Base-by-base conservation (phyloP, 1,140 invertebrate genomes). In the Zaprionus davidi region DNA sequence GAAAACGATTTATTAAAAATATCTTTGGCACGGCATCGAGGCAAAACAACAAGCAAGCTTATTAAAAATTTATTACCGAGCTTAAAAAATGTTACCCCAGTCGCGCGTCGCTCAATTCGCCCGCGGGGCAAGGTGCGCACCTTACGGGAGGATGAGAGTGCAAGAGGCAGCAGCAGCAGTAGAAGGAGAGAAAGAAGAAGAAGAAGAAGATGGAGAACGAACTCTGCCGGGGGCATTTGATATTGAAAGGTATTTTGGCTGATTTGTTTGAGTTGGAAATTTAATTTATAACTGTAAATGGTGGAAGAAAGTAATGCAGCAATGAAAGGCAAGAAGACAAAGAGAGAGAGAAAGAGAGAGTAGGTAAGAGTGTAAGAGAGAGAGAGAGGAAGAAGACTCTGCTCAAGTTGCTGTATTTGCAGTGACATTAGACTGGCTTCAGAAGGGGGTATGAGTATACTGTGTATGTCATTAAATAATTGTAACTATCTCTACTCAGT, bases 41-140 rank as follows among this genome's bases (percentile, higher is more conserved):
- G 65, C 78, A 85, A 88, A 88, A 90, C 85, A 88, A 88, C 85
- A 88, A 88, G 85, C 81, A 84, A 88, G 85, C 85, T 88, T 88
- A 88, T 88, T 88, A 88, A 88, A 88, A 88, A 88, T 88, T 88
- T 88, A 88, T 88, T 88, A 90, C 85, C 85, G 20, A 88, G 85
- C 86, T 88, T 88, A 90, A 88, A 88, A 88, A 90, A 90, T 88
- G 85, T 88, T 90, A 90, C 85, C 85, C 85, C 81, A 90, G 84
- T 87, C 83, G 82, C 65, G 46, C 46, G 65, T 63, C 71, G 65
- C 62, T 64, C 73, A 34, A 59, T 58, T 44, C 56, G 64, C 81
- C 81, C 81, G 64, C 66, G 68, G 64, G 81, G 80, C 77, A 76
- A 72, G 65, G 65, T 24, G 46, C 60, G 51, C 77, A 68, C 79